Base-by-base conservation (phyloP, 2,797 vertebrate genomes). In the Tragopan temminckii region DNA sequence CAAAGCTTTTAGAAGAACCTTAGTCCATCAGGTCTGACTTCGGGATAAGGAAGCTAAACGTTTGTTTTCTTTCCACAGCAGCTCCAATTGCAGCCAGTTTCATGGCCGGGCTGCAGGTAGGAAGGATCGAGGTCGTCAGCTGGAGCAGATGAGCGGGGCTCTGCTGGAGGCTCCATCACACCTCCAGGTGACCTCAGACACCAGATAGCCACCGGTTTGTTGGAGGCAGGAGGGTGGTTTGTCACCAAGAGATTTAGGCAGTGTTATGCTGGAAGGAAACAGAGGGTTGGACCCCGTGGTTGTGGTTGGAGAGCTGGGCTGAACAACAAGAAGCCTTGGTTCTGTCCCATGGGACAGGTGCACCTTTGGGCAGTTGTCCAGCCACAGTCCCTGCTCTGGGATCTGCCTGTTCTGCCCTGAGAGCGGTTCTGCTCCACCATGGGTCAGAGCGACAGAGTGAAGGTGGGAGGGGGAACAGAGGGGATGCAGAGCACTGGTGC, bases 371-470 rank as follows among this genome's bases (percentile, higher is more conserved):
- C 29, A 27, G 18, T 53, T 74, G 43, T 79, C 40, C 13, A 63
- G 11, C 67, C 11, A 33, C 31, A 5, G 62, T 8, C 50, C 33
- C 48, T 52, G 1, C 7, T 14, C 33, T 14, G 23, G 45, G 35
- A 27, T 69, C 61, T 83, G 27, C 48, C 63, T 27, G 10, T 48
- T 58, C 52, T 9, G 48, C 57, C 58, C 43, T 8, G 7, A 15
- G 67, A 78, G 58, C 52, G 29, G 45, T 61, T n/a, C 40, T 64
- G 38, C 33, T 59, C 31, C 20, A 36, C 15, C 4, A 36, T 36
- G 13, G 24, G 40, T 27, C 59, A 75, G 11, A 20, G 1, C 15
- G 55, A 7, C 11, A 20, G 0, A n/a, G 21, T 2, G 6, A 38
- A 12, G 3, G 5, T 38, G 53, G 3, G 42, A 62, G 13, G 6